Evolutionary conservation across 2,888 invertebrate species (phyloP).

Genomic region (Zaprionus lineosus): DNA sequence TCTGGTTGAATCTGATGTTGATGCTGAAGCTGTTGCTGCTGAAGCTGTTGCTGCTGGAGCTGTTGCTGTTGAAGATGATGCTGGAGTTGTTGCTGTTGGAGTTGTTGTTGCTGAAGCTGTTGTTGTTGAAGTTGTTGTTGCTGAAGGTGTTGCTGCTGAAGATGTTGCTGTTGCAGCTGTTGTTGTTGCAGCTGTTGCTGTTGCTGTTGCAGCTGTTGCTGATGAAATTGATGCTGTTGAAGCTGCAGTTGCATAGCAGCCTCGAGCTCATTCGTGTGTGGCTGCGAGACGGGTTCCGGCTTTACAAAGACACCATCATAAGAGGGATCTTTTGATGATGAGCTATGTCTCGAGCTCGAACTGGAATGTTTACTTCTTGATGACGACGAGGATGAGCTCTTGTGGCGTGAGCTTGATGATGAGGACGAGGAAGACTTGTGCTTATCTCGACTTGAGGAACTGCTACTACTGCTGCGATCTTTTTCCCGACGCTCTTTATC

Average conservation of each 20-base stretch:
- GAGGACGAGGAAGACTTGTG: conserved; percentile 80
- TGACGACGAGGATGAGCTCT: conserved; percentile 74
- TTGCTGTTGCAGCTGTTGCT: conserved; percentile 56
- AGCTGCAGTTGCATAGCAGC: conserved; percentile 60
- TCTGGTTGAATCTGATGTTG: conserved; percentile 21
- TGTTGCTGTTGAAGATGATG: conserved; percentile 15
- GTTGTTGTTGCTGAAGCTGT: conserved; percentile 9
- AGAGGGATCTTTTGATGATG: conserved; percentile 59
- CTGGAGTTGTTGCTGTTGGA: conserved; percentile 1
- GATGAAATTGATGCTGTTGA: conserved; percentile 46
- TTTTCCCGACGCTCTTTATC: conserved; percentile 83
- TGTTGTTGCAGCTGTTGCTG: conserved; percentile 54
- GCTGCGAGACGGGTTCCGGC: conserved; percentile 77
- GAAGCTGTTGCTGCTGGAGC: conserved; percentile 14
- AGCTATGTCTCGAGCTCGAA: conserved; percentile 62
- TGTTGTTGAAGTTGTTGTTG: conserved; percentile 3
- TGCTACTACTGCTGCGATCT: conserved; percentile 81
- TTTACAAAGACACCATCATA: conserved; percentile 79
- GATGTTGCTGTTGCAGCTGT: conserved; percentile 11
- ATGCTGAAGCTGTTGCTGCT: conserved; percentile 12
- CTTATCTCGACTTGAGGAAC: conserved; percentile 79
- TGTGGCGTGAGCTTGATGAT: conserved; percentile 55
- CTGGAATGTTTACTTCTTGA: conserved; percentile 83
- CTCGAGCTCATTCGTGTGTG: conserved; percentile 53
- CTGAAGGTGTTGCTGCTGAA: conserved; percentile 18